Conservation (phyloP, 2,113 vertebrate species). For the Oxyura jamaicensis region DNA sequence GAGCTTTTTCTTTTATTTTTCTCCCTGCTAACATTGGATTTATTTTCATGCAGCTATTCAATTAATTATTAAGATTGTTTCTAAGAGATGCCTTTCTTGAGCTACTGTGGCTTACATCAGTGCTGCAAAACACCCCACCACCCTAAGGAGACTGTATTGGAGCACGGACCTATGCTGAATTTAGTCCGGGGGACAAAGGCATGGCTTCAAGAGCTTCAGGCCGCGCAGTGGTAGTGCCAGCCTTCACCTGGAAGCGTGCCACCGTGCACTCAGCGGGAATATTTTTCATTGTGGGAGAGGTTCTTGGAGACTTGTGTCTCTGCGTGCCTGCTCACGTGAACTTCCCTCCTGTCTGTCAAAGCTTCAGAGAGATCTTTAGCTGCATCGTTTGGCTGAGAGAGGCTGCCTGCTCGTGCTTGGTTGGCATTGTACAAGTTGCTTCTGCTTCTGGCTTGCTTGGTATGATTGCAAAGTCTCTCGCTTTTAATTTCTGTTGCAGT, state of each 20-base stretch:
- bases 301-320: neutral
- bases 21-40: neutral
- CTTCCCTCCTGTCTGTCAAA: neutral
- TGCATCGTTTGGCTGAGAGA: neutral
- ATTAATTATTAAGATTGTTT: neutral
- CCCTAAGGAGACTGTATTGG: neutral
- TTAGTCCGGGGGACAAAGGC: neutral
- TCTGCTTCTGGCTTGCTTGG: neutral
- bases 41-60: neutral
- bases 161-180: neutral
- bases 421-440: neutral
- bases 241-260: neutral
- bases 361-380: neutral
- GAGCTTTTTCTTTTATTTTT: neutral
- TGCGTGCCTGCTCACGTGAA: rapidly evolving
- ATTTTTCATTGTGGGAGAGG: neutral
- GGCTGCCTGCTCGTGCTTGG: neutral
- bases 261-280: neutral
- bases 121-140: neutral
- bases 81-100: neutral
- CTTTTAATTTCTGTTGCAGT: neutral
- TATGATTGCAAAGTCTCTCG: neutral
- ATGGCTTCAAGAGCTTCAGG: neutral
- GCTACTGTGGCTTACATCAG: neutral
- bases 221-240: neutral